Evolutionary conservation across 2,113 vertebrate genomes (phyloP).

Genomic region (Reinhardtius hippoglossoides): DNA sequence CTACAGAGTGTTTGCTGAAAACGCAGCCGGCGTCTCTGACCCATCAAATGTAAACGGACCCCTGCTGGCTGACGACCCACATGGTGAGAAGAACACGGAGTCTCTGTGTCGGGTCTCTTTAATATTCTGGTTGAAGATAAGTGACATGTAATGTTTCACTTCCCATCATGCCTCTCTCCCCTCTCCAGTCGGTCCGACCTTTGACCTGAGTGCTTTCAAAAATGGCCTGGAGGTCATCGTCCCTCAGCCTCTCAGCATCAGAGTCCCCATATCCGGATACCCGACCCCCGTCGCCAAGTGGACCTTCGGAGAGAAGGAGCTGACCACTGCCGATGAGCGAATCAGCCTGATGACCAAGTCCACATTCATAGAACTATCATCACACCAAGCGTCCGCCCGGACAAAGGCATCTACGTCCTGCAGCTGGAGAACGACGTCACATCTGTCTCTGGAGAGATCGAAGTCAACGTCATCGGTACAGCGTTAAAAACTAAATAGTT

Average conservation of each 20-base stretch:
- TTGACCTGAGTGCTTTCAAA: conserved; percentile 95
- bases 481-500: not conserved
- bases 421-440: conserved; percentile 90
- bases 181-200: conserved; percentile 86
- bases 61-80: conserved; percentile 91
- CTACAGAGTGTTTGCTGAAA: conserved; percentile 95
- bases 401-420: conserved; percentile 92
- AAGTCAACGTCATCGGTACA: conserved; percentile 97
- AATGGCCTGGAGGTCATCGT: conserved; percentile 95
- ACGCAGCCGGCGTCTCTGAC: conserved; percentile 94
- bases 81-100: conserved; percentile 79
- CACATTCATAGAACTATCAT: conserved; percentile 90
- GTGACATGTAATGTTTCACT: not conserved
- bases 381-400: conserved; percentile 92
- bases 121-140: not conserved
- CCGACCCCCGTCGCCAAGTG: conserved; percentile 90
- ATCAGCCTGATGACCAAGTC: conserved; percentile 87
- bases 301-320: conserved; percentile 87
- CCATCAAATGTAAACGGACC: conserved; percentile 93
- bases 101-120: not conserved
- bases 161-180: conserved; percentile 5
- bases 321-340: conserved; percentile 85
- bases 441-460: conserved; percentile 92
- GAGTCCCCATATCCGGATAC: conserved; percentile 92
- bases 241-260: conserved; percentile 92